Conservation (phyloP, 2,797 vertebrate species). For the Dendrocincla fuliginosa region DNA sequence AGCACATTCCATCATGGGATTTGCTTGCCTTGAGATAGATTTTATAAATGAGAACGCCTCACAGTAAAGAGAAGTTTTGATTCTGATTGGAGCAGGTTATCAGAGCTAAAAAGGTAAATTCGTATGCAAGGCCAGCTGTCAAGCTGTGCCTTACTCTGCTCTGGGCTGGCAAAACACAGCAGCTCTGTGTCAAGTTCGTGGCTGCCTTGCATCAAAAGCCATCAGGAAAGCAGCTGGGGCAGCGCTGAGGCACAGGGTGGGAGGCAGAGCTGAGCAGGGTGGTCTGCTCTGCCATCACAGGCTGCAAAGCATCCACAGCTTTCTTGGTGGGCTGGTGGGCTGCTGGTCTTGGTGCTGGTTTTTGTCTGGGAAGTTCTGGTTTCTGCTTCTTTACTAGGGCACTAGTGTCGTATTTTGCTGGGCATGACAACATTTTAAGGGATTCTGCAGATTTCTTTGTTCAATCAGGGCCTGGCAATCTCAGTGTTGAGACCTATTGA, state of each 20-base stretch:
- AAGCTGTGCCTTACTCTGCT: not conserved
- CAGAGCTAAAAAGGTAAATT: not conserved
- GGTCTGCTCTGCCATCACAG: not conserved
- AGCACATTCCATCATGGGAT: not conserved
- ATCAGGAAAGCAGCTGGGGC: not conserved
- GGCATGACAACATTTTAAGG: not conserved
- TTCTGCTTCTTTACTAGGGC: not conserved
- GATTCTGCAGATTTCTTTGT: not conserved
- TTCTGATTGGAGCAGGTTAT: not conserved
- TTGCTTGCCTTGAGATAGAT: not conserved
- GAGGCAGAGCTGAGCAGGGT: not conserved
- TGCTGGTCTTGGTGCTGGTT: not conserved
- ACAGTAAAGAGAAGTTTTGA: not conserved
- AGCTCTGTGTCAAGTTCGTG: not conserved
- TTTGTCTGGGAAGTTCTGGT: not conserved
- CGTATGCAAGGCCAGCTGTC: not conserved
- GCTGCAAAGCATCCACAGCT: not conserved
- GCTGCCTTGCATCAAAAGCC: not conserved
- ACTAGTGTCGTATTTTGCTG: not conserved
- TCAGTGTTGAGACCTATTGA: not conserved
- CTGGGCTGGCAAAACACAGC: not conserved
- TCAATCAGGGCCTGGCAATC: not conserved
- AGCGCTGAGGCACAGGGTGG: fast-evolving
- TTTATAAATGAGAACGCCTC: not conserved
- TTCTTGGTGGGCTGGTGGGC: not conserved